A percentile compares a stretch with the other conserved stretches of the same genome.
Conservation (phyloP, 2,888 invertebrate genomes). For the Chirona hameri region DNA sequence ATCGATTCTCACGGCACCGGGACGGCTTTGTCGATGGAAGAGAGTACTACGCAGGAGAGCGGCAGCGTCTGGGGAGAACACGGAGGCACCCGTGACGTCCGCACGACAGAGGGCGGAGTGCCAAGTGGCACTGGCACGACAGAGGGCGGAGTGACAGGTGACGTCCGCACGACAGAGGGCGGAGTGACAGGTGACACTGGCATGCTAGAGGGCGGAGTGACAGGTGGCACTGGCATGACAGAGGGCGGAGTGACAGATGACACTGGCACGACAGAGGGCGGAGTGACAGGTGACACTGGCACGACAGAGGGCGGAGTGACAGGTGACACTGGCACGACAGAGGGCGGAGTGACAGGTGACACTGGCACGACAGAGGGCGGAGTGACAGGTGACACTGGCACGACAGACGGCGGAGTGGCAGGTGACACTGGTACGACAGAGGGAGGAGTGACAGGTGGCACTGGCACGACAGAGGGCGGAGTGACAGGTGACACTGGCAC, state of each 20-base stretch:
- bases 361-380: neutral
- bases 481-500: no score
- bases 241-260: no score
- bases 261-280: neutral
- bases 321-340: neutral
- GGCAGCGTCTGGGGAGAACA: neutral
- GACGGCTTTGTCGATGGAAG: conserved; percentile 10
- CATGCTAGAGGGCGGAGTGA: neutral
- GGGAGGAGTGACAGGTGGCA: no score
- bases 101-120: neutral
- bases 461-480: no score
- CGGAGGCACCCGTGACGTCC: neutral
- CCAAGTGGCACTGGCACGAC: neutral
- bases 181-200: no score
- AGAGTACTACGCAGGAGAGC: neutral
- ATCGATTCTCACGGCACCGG: neutral
- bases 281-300: neutral
- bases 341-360: neutral
- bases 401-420: no score
- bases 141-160: neutral
- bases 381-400: neutral
- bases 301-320: neutral
- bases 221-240: neutral
- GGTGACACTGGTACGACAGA: no score
- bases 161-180: neutral